Conservation (phyloP, 2,797 vertebrate species). For the Furcifer pardalis region DNA sequence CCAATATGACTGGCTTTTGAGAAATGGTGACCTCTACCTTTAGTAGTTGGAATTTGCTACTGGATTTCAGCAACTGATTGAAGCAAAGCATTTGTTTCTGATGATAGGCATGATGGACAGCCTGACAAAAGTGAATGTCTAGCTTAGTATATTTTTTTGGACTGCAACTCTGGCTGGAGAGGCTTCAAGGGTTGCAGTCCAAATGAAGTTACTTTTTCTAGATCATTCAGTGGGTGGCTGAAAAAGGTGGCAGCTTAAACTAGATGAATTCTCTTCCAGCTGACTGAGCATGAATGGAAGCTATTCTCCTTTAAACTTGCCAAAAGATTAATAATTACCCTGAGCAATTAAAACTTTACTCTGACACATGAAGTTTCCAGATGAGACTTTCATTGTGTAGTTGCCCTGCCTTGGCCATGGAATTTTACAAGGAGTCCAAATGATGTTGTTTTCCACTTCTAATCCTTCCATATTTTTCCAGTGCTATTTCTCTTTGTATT, state of each 20-base stretch:
- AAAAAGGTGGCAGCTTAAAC: neutral
- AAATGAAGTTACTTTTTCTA: no score
- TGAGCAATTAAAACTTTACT: neutral
- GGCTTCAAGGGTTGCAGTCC: no score
- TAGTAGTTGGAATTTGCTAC: no score
- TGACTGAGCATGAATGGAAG: neutral
- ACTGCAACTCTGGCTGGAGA: no score
- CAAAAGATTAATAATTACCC: neutral
- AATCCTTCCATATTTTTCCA: neutral
- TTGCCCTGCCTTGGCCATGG: neutral
- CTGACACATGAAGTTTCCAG: neutral
- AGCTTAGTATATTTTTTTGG: no score
- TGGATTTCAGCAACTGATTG: no score
- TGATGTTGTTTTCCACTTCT: neutral
- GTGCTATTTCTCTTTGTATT: neutral
- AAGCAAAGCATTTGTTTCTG: neutral
- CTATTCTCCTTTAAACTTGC: neutral
- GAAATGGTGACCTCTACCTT: no score
- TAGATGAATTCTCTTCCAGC: neutral
- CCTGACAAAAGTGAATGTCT: no score
- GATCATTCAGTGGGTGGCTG: neutral
- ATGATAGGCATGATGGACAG: neutral
- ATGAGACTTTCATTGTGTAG: neutral
- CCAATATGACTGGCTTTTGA: no score
- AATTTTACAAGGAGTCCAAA: neutral